These are phyloP conservation scores for Macrosteles quadrilineatus DNA, from an alignment of 1,140 invertebrate species.

Conservation along the genomic window DNA sequence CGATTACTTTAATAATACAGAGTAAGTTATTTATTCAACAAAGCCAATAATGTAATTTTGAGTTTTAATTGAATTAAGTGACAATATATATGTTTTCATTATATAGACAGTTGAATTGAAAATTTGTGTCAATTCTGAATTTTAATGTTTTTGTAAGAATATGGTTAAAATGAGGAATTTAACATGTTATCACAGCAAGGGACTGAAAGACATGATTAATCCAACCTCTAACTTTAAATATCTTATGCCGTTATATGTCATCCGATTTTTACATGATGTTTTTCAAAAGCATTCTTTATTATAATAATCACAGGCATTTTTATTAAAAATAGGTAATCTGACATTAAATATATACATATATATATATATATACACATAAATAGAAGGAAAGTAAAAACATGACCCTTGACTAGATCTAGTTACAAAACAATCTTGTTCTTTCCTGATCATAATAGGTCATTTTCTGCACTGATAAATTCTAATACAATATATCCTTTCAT, in stretches of 20 bases:
- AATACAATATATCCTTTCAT: constrained; percentile 12
- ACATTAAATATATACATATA: constrained; percentile 31
- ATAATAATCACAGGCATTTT: constrained; percentile 31
- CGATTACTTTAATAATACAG: too few relatives aligned
- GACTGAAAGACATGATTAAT: constrained; percentile 34
- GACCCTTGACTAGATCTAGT: constrained; percentile 32
- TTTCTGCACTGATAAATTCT: not conserved
- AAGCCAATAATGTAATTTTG: not conserved
- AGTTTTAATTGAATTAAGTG: not conserved
- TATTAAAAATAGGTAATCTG: constrained; percentile 34
- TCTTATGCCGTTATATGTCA: not conserved
- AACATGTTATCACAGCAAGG: constrained; percentile 33
- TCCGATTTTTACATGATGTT: not conserved
- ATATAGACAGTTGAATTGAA: too few relatives aligned
- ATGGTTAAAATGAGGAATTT: constrained; percentile 2
- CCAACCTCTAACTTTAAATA: not conserved
- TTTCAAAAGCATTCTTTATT: constrained; percentile 3
- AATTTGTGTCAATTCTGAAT: too few relatives aligned
- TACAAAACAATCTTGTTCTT: constrained; percentile 28
- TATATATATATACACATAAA: constrained; percentile 29
- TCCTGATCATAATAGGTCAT: constrained; percentile 7
- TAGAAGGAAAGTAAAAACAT: constrained; percentile 29
- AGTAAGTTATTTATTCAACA: not conserved
- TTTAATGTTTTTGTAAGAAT: not conserved
- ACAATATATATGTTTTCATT: not conserved